Evolutionary conservation across 2,797 vertebrate genomes (phyloP), one percentile per base, ranked within the genome.

Genomic region (Neosilurus hyrtlii): DNA sequence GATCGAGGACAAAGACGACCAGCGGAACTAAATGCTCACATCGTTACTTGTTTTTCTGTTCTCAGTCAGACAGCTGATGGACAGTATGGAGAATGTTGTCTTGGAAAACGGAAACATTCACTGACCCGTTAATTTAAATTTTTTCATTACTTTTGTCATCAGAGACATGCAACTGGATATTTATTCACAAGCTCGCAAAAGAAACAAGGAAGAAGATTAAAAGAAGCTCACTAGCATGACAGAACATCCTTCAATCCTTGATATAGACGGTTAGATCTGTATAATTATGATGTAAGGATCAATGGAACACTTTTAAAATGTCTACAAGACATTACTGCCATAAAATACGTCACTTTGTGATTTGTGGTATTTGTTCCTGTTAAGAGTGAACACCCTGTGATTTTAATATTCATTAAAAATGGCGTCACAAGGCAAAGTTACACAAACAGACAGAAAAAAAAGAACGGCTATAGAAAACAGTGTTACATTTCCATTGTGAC

Each of bases 1-100:
- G 0, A 91, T 88, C 43, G 90, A 90, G 79, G 91, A 93, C 78
- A 91, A 86, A 18, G 91, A 90, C 30, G 90, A 88, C 57, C 86
- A 67, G 35, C 92, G 87, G 90, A 79, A 86, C 70, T 86, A n/a
- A 81, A 24, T 4, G 4, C 2, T 15, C 30, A 22, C 35, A 4
- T 15, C 51, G 2, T 24, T 15, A 11, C 4, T 59, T 0, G 9
- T 63, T 24, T 20, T 61, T 61, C 1, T 22, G 52, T 26, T 11
- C 5, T 15, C 7, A 10, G 2, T 16, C 43, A 0, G 43, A 71
- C 22, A 51, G 68, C 11, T 5, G 18, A 18, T 9, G 8, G 72
- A 75, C 26, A 14, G 10, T 7, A 9, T 37, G 10, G 51, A 11
- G 15, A 18, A 72, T 14, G 43, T 3, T 1, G 72, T 57, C 18